Evolutionary conservation across 35 echinoderm and acorn worm genomes (phyloP), one percentile per base, ranked within the genome.

Genomic region (Heliocidaris tuberculata): DNA sequence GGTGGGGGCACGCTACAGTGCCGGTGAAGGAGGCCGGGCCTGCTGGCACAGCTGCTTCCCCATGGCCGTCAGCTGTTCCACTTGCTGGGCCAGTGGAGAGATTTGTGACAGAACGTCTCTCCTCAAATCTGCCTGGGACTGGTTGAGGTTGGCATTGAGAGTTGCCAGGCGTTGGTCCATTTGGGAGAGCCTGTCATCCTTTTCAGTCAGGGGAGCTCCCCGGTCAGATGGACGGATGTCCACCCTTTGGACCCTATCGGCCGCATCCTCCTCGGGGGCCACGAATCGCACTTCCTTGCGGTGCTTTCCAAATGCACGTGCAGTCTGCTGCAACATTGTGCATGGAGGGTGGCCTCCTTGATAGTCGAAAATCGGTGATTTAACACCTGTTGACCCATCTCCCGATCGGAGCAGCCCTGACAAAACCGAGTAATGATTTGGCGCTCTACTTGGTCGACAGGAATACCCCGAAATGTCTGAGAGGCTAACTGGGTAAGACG

Each of bases 401-500:
- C 15, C 70, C 70, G 70, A 85, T 85, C 4, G n/a, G 70, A 85
- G 70, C 70, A 85, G 70, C 70, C n/a, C n/a, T 85, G 70, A 85
- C 70, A 85, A 29, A 85, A 85, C n/a, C 70, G 70, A 29, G 1
- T 85, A 29, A 85, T 85, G n/a, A 85, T 85, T 29, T 85, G 70
- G 1, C 4, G 70, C 70, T 85, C 70, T 85, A 85, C 15, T 85
- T 85, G 70, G 15, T 2, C 70, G 15, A 85, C n/a, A 29, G 70
- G 70, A 85, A 85, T 85, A 85, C 70, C 70, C 70, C 1, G 70
- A 4, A 85, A 85, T 85, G 70, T 4, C 70, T 4, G 70, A 85
- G 70, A 85, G 70, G 70, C 70, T 85, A 16, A 85, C n/a, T 85
- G n/a, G 70, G 70, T 85, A 85, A 85, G 70, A 29, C 70, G n/a